A percentile compares a stretch with the other conserved stretches of the same genome.
These are phyloP conservation scores for Venustoraphidia nigricollis DNA, from an alignment of 2,888 invertebrate genomes.

Conservation along the genomic window DNA sequence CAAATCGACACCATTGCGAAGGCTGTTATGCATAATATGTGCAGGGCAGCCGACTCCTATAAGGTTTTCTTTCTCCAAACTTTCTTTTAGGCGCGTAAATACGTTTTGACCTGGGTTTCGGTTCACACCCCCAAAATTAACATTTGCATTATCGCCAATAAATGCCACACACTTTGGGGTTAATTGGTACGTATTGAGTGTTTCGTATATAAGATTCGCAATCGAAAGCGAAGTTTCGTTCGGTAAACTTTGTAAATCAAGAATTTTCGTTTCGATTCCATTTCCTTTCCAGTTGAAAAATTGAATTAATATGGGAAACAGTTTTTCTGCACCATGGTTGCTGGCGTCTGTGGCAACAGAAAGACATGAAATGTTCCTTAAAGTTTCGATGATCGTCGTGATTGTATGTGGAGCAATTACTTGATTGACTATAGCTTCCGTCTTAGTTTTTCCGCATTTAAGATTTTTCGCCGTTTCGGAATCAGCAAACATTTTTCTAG, in stretches of 20 bases:
- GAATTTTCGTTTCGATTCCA: conserved; percentile 8
- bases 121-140: conserved; percentile 10
- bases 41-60: conserved; percentile 17
- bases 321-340: conserved; percentile 18
- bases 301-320: conserved; percentile 17
- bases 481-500: conserved; percentile 13
- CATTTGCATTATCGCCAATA: not conserved
- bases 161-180: conserved; percentile 11
- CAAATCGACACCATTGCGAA: conserved; percentile 11
- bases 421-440: conserved; percentile 17
- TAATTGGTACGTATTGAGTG: conserved; percentile 17
- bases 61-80: conserved; percentile 11
- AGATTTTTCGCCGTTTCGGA: conserved; percentile 6
- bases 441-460: conserved; percentile 18
- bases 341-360: conserved; percentile 18
- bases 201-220: conserved; percentile 4
- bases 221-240: conserved; percentile 6
- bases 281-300: conserved; percentile 11
- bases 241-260: conserved; percentile 6
- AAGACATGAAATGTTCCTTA: conserved; percentile 14
- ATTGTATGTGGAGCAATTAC: conserved; percentile 14
- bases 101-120: conserved; percentile 14
- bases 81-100: conserved; percentile 10
- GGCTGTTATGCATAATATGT: conserved; percentile 16
- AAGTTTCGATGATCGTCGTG: conserved; percentile 15